Evolutionary conservation across 2,888 invertebrate species (phyloP).

Genomic region (Ctena decussata): DNA sequence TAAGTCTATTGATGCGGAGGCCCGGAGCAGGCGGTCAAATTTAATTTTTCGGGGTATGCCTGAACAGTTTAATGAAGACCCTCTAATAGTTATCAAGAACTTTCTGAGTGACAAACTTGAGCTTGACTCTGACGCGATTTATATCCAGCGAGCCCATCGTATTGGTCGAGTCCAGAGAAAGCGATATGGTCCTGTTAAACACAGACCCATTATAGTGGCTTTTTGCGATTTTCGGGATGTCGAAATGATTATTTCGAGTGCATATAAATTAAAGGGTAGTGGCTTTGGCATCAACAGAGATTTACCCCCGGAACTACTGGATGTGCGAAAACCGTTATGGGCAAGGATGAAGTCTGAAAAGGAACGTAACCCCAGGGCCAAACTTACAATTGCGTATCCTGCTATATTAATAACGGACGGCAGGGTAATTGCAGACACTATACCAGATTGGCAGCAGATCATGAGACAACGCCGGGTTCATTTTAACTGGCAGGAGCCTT

Average conservation of each 20-base stretch:
- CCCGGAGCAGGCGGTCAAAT: background rate
- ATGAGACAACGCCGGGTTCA: too few species aligned
- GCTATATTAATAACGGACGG: background rate
- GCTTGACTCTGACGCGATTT: background rate
- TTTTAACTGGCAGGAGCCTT: too few species aligned
- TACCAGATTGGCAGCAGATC: background rate
- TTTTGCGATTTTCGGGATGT: background rate
- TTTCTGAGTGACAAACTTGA: background rate
- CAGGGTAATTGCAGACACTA: background rate
- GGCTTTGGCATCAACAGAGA: background rate
- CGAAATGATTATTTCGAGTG: background rate
- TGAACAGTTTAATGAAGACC: background rate
- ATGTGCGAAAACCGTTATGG: background rate
- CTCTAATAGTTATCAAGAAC: background rate
- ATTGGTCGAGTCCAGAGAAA: background rate
- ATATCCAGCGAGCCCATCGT: background rate
- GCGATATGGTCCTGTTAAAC: background rate
- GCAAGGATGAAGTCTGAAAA: background rate
- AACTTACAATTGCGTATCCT: background rate
- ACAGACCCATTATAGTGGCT: background rate
- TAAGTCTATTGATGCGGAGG: background rate
- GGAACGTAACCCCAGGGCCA: background rate
- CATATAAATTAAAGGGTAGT: background rate
- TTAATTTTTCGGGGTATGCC: background rate
- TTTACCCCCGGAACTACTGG: background rate